A percentile compares a stretch with the other conserved stretches of the same genome.
Evolutionary conservation across 2,797 vertebrate genomes (phyloP).

Genomic region (Coluber constrictor): DNA sequence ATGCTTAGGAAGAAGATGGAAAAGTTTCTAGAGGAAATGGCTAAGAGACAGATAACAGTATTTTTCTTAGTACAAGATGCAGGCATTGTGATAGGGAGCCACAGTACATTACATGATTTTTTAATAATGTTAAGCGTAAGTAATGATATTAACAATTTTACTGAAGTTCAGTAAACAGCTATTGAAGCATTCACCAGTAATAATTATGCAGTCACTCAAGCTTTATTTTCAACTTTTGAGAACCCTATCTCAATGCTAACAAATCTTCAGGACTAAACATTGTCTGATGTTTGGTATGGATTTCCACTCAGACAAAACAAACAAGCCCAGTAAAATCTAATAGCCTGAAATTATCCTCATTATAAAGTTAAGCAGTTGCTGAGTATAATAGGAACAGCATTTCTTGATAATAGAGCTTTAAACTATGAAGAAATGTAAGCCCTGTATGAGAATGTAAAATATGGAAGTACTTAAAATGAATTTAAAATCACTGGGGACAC

Average conservation of each 20-base stretch:
- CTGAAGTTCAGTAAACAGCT: background rate
- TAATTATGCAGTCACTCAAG: background rate
- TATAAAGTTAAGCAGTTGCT: background rate
- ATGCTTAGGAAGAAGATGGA: background rate
- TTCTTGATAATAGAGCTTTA: background rate
- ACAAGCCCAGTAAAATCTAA: background rate
- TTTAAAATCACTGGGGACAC: constrained; percentile 53
- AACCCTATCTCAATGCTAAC: background rate
- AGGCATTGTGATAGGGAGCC: background rate
- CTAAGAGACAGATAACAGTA: background rate
- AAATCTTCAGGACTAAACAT: background rate
- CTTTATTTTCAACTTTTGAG: background rate
- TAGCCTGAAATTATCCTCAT: constrained; percentile 14
- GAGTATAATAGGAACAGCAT: constrained; percentile 6
- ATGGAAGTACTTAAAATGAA: constrained; percentile 53
- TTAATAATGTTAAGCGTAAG: background rate
- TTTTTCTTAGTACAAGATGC: background rate
- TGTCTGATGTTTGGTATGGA: background rate
- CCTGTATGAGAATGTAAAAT: constrained; percentile 5
- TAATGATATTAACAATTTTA: background rate
- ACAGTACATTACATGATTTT: background rate
- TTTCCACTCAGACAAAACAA: background rate
- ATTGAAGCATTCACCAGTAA: background rate
- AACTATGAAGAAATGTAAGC: constrained; percentile 22
- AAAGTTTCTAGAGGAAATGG: background rate